phyloP scores from a whole-genome alignment of 2,797 vertebrate species.

The Kryptopterus vitreolus region DNA sequence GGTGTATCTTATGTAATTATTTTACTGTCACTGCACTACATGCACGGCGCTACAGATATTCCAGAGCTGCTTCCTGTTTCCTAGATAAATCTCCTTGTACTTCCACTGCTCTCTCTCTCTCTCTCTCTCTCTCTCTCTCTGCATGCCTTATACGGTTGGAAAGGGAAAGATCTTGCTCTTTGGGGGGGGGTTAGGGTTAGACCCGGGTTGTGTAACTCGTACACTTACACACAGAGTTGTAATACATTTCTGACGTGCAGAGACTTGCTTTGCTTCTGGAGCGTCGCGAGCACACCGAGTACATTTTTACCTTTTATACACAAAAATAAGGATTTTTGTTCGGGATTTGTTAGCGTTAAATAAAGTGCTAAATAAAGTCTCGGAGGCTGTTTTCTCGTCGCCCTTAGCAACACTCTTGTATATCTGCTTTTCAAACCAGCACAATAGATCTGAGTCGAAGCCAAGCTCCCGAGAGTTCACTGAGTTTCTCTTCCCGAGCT shows the following conservation, averaged over 20 bases:
- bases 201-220: slow-evolving; percentile 11
- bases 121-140: too few relatives aligned
- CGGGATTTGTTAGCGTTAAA: not conserved
- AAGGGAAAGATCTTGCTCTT: not conserved
- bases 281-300: too few relatives aligned
- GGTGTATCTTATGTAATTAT: not conserved
- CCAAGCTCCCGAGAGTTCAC: slow-evolving; percentile 35
- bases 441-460: slow-evolving; percentile 34
- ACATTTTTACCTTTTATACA: not conserved
- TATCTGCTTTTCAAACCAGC: not conserved
- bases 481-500: slow-evolving; percentile 19
- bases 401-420: not conserved
- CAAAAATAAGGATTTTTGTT: too few relatives aligned
- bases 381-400: not conserved
- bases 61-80: not conserved
- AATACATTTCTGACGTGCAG: not conserved
- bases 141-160: slow-evolving; percentile 41
- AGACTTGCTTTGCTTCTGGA: slow-evolving; percentile 38
- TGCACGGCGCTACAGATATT: too few relatives aligned
- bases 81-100: not conserved
- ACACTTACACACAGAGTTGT: not conserved
- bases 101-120: slow-evolving; percentile 21
- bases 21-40: not conserved
- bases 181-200: not conserved
- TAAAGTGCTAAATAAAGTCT: not conserved